These are phyloP conservation scores for Liposcelis brunnea DNA, from an alignment of 2,888 invertebrate genomes.

Conservation along the genomic window DNA sequence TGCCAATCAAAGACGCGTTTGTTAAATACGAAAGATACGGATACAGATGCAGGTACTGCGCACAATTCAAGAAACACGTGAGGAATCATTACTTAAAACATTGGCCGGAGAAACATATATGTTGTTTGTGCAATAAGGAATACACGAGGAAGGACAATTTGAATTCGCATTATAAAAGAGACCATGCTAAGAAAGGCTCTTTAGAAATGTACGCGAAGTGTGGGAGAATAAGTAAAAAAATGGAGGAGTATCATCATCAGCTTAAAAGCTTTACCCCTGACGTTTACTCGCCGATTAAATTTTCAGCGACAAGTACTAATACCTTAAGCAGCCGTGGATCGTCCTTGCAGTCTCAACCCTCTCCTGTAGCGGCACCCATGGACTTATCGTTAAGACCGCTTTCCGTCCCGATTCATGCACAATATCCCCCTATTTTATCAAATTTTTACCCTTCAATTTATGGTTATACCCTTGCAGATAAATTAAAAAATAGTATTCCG, in stretches of 20 bases:
- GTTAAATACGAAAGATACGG: background rate
- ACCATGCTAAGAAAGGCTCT: constrained; percentile 17
- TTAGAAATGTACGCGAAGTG: background rate
- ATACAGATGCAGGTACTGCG: constrained; percentile 23
- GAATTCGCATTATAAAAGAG: constrained; percentile 23
- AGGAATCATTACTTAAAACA: constrained; percentile 23
- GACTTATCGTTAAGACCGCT: background rate
- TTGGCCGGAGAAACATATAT: constrained; percentile 23
- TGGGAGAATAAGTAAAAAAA: background rate
- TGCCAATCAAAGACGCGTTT: background rate
- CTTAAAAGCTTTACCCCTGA: constrained; percentile 9
- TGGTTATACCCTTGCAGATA: too few species aligned
- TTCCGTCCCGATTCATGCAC: background rate
- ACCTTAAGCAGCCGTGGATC: background rate
- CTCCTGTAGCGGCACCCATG: constrained; percentile 2
- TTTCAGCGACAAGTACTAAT: background rate
- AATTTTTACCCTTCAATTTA: too few species aligned
- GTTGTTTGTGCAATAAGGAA: constrained; percentile 23
- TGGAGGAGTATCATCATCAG: background rate
- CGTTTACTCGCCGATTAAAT: constrained; percentile 8
- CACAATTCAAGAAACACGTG: constrained; percentile 23
- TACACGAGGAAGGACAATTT: constrained; percentile 23
- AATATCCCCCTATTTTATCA: background rate
- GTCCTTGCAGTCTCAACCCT: background rate
- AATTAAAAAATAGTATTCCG: too few species aligned